Evolutionary conservation across 2,113 vertebrate genomes (phyloP).

Genomic region (Ia io): DNA sequence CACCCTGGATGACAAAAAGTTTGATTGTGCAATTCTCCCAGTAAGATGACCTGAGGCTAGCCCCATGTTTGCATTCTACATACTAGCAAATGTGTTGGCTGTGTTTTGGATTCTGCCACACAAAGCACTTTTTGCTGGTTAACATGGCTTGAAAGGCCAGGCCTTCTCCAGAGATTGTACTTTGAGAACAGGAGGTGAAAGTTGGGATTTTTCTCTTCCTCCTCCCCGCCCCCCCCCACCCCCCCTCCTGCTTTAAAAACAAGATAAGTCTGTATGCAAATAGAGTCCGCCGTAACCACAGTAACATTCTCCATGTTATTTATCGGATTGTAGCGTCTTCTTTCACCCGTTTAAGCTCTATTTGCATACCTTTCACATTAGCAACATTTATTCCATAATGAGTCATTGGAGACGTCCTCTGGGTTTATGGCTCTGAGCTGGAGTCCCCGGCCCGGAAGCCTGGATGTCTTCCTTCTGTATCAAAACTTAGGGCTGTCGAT

Average conservation of each 20-base stretch:
- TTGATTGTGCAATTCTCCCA: slow-evolving; percentile 15
- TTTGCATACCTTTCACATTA: slow-evolving; percentile 66
- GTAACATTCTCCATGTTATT: slow-evolving; percentile 51
- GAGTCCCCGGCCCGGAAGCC: not conserved
- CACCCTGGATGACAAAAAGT: not conserved
- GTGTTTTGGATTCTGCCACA: not conserved
- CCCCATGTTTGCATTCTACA: not conserved
- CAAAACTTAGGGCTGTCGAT: not conserved
- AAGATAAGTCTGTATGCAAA: slow-evolving; percentile 71
- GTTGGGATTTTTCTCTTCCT: slow-evolving; percentile 49
- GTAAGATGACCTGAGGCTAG: slow-evolving; percentile 36
- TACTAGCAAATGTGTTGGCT: slow-evolving; percentile 7
- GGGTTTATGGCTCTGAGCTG: not conserved
- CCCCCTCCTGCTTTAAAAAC: slow-evolving; percentile 62
- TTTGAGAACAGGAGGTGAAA: slow-evolving; percentile 30
- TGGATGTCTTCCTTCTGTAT: not conserved
- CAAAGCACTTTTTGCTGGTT: slow-evolving; percentile 1
- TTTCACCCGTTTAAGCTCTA: slow-evolving; percentile 24
- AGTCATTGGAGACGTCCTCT: slow-evolving; percentile 16
- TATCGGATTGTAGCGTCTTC: slow-evolving; percentile 53
- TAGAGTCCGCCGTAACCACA: slow-evolving; percentile 48
- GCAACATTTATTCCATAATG: slow-evolving; percentile 41
- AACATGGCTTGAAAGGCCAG: not conserved
- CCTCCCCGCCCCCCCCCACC: too few species aligned
- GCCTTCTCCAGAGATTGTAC: not conserved